These are phyloP conservation scores for Zaprionus nigranus DNA, from an alignment of 1,140 invertebrate species.

Conservation along the genomic window DNA sequence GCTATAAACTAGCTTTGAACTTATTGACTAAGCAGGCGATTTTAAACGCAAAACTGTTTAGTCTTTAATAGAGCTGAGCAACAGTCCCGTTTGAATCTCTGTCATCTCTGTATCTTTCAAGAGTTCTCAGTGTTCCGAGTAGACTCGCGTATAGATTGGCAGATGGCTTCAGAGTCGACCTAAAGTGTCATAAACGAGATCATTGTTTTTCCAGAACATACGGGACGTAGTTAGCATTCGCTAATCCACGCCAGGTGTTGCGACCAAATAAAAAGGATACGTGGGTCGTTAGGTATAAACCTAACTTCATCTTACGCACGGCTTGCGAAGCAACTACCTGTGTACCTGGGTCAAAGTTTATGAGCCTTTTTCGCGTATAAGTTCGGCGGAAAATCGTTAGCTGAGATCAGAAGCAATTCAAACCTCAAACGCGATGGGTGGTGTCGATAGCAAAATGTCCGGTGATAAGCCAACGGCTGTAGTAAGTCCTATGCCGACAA, in stretches of 20 bases:
- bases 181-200: not conserved
- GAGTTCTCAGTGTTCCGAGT: not conserved
- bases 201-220: not conserved
- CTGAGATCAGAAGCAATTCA: constrained; percentile 60
- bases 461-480: constrained; percentile 34
- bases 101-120: not conserved
- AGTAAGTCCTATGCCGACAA: constrained; percentile 12
- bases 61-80: not conserved
- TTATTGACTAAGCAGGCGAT: constrained; percentile 12
- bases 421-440: constrained; percentile 53
- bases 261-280: constrained; percentile 27
- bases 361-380: constrained; percentile 45
- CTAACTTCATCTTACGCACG: not conserved
- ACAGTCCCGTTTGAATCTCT: not conserved
- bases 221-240: constrained; percentile 1
- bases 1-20: not conserved
- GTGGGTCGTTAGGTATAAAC: not conserved
- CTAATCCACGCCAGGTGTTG: constrained; percentile 55
- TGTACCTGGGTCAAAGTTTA: not conserved
- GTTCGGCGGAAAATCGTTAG: constrained; percentile 11
- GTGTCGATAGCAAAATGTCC: constrained; percentile 45
- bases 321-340: not conserved
- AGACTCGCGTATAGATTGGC: not conserved
- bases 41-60: not conserved
- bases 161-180: not conserved